Percentiles rank a stretch among this genome's conserved stretches.
These are phyloP conservation scores for Deroplatys truncata DNA, from an alignment of 2,888 invertebrate genomes.

Conservation along the genomic window DNA sequence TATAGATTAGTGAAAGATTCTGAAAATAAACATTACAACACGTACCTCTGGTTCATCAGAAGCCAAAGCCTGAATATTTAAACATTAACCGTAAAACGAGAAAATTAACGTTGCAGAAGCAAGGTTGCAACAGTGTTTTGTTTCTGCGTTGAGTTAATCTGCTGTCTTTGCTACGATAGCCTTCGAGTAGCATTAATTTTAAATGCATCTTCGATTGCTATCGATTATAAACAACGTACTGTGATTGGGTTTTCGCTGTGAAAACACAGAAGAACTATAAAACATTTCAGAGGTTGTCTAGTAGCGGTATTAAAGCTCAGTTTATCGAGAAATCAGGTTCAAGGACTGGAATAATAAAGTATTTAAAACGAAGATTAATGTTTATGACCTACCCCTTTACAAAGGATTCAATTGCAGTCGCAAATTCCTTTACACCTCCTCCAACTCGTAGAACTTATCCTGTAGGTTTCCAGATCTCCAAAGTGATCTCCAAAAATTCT, in stretches of 20 bases:
- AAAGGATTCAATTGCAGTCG: neutral
- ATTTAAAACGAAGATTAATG: too few relatives aligned
- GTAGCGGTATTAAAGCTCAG: too few relatives aligned
- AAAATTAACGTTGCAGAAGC: neutral
- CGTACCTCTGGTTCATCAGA: too few relatives aligned
- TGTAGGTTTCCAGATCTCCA: neutral
- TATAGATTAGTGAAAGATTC: too few relatives aligned
- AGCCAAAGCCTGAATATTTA: too few relatives aligned
- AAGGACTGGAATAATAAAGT: too few relatives aligned
- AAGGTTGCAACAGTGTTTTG: neutral
- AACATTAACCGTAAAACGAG: too few relatives aligned
- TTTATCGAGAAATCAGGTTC: too few relatives aligned
- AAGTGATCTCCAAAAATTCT: neutral
- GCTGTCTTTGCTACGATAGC: neutral
- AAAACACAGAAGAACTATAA: too few relatives aligned
- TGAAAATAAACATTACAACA: too few relatives aligned
- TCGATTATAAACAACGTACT: neutral
- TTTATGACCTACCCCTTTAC: neutral
- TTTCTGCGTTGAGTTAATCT: neutral
- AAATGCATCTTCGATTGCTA: neutral
- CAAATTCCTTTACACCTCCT: neutral
- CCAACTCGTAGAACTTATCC: neutral
- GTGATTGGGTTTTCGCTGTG: too few relatives aligned
- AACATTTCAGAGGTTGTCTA: too few relatives aligned
- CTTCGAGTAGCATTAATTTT: neutral